Conservation (phyloP, 2,888 invertebrate genomes). For the Oithona nana region DNA sequence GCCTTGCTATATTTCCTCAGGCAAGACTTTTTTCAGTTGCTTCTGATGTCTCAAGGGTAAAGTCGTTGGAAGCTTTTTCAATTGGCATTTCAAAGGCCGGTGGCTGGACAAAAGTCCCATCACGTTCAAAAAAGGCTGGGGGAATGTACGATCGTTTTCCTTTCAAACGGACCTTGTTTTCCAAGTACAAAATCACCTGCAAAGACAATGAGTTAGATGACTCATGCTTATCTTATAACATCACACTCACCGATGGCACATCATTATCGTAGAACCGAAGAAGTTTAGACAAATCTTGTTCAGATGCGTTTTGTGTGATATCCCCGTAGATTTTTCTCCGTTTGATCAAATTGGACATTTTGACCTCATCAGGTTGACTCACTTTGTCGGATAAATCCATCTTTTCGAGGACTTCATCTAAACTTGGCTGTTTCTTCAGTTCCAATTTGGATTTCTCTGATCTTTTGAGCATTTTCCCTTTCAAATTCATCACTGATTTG, state of each 20-base stretch:
- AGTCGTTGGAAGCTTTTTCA: not conserved
- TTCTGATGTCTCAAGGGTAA: too few relatives aligned
- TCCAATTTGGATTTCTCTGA: not conserved
- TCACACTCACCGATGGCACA: not conserved
- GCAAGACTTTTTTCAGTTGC: too few relatives aligned
- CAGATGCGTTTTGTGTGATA: not conserved
- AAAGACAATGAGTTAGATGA: too few relatives aligned
- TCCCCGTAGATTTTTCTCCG: constrained; percentile 5
- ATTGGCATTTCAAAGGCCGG: constrained; percentile 4
- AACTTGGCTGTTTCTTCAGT: not conserved
- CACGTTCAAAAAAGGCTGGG: constrained; percentile 1
- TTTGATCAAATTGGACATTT: constrained; percentile 5
- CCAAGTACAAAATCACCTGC: not conserved
- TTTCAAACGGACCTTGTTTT: not conserved
- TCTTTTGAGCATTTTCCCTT: not conserved
- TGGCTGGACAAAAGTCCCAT: not conserved
- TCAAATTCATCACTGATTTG: not conserved
- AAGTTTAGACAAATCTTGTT: not conserved
- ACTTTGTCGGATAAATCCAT: not conserved
- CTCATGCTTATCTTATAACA: not conserved
- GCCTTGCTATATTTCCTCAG: too few relatives aligned
- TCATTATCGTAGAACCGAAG: not conserved
- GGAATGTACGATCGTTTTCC: not conserved
- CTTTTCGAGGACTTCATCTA: too few relatives aligned
- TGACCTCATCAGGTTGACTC: not conserved